A percentile compares a stretch with the other conserved stretches of the same genome.
Evolutionary conservation across 2,888 invertebrate species (phyloP).

Genomic region (Pyrocoelia pectoralis): DNA sequence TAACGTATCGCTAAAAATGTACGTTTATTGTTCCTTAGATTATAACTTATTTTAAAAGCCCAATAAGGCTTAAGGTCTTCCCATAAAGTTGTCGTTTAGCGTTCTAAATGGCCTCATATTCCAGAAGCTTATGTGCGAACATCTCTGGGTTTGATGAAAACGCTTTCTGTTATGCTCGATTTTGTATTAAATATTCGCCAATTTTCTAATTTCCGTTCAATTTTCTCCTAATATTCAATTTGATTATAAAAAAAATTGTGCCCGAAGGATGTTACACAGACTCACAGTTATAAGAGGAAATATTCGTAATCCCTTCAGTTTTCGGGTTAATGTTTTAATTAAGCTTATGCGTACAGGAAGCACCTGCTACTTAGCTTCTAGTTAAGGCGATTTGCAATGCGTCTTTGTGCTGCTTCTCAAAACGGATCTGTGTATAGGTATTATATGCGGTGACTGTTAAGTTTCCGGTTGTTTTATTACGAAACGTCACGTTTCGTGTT

Average conservation of each 20-base stretch:
- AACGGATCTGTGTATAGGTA: constrained; percentile 6
- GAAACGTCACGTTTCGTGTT: constrained; percentile 7
- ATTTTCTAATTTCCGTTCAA: neutral
- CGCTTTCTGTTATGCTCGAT: constrained; percentile 18
- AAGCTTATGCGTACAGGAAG: constrained; percentile 28
- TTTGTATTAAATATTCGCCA: constrained; percentile 16
- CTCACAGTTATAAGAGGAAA: no score
- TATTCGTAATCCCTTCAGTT: constrained; percentile 6
- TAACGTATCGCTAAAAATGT: constrained; percentile 3
- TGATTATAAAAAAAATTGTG: neutral
- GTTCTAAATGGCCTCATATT: constrained; percentile 25
- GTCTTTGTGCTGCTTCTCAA: constrained; percentile 27
- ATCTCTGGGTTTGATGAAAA: constrained; percentile 11
- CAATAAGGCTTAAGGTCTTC: constrained; percentile 33
- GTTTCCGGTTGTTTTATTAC: constrained; percentile 2
- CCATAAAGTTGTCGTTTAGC: constrained; percentile 37
- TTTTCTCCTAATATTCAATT: neutral
- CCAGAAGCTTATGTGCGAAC: constrained; percentile 19
- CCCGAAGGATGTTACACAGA: no score
- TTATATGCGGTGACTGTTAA: neutral
- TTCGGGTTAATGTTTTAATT: constrained; percentile 38
- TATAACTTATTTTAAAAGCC: constrained; percentile 38
- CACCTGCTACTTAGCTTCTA: constrained; percentile 34
- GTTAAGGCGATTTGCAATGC: constrained; percentile 33
- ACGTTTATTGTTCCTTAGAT: constrained; percentile 22